Evolutionary conservation across 2,888 invertebrate species (phyloP).

Genomic region (Stenchaetothrips biformis): DNA sequence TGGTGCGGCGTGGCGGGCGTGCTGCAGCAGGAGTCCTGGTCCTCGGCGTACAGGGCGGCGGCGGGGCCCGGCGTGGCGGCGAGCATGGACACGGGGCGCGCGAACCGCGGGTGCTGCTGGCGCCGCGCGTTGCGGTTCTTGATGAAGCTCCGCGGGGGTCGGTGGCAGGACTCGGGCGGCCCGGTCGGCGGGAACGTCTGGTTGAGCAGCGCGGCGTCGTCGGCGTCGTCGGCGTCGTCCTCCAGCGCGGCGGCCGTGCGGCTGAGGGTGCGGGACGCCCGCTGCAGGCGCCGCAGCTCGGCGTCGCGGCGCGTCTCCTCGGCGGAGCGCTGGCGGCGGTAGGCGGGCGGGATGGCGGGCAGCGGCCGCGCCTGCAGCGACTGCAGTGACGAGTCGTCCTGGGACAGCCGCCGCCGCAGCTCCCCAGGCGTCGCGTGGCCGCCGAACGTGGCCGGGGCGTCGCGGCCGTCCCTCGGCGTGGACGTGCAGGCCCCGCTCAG

Average conservation of each 20-base stretch:
- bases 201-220: not conserved
- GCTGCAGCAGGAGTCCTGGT: not conserved
- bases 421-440: conserved; percentile 1
- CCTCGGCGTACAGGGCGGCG: not conserved
- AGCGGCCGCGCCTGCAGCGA: not conserved
- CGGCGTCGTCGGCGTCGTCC: not conserved
- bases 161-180: conserved; percentile 3
- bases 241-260: not conserved
- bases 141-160: not conserved
- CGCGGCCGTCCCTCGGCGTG: not conserved
- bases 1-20: conserved; percentile 4
- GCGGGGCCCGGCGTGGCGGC: not conserved
- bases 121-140: not conserved
- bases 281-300: not conserved
- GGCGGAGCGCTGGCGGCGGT: conserved; percentile 10
- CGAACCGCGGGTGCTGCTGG: not conserved
- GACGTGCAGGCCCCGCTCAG: conserved; percentile 12
- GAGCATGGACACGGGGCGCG: not conserved
- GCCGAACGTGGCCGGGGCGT: not conserved
- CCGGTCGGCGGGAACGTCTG: conserved; percentile 12
- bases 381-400: conserved; percentile 5
- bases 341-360: not conserved
- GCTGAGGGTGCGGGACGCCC: not conserved
- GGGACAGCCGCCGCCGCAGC: not conserved
- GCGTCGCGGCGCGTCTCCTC: conserved; percentile 10